Evolutionary conservation across 2,888 invertebrate species (phyloP), one percentile per base, ranked within the genome.

Genomic region (Gastracanthus pulcherrimus): DNA sequence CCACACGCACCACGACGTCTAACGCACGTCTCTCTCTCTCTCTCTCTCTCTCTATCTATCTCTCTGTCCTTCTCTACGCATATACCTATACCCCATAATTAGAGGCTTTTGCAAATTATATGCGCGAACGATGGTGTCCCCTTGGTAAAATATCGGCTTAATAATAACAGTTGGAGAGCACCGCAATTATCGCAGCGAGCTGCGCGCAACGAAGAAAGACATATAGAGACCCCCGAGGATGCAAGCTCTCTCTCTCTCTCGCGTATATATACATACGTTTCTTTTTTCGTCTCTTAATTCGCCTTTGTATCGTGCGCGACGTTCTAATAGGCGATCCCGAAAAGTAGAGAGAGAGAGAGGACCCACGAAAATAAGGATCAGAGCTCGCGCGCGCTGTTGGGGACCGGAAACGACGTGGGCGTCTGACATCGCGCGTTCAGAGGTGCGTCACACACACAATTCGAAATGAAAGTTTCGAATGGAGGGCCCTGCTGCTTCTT

Each of bases 71-170:
- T n/a, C 66, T 83, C 82, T 75, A 66, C 70, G 78, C 82, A 23
- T 16, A 81, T 83, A 84, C 85, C 84, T 83, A 80, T n/a, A n/a
- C n/a, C 91, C 91, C 89, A 89, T 91, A 91, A 91, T 91, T 91
- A 91, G 90, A 91, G 91, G 88, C 89, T 90, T 91, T 91, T 85
- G 89, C 89, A 91, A 91, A 91, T 91, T 91, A 91, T 90, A 91
- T 91, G 91, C 91, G 89, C 89, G 90, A 90, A 90, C 90, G 87
- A n/a, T n/a, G 90, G 90, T 91, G 91, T 91, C 91, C 90, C 89
- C 90, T 91, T 86, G 90, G 91, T 91, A 90, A 91, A 91, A 91
- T 91, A 91, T 91, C 90, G 91, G 90, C 89, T 91, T 91, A 91
- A 91, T 91, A 91, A 91, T 91, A 91, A 91, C 90, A 90, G 91